A percentile compares a stretch with the other conserved stretches of the same genome.
Evolutionary conservation across 2,797 vertebrate species (phyloP).

Genomic region (Sebastiscus albofasciatus): DNA sequence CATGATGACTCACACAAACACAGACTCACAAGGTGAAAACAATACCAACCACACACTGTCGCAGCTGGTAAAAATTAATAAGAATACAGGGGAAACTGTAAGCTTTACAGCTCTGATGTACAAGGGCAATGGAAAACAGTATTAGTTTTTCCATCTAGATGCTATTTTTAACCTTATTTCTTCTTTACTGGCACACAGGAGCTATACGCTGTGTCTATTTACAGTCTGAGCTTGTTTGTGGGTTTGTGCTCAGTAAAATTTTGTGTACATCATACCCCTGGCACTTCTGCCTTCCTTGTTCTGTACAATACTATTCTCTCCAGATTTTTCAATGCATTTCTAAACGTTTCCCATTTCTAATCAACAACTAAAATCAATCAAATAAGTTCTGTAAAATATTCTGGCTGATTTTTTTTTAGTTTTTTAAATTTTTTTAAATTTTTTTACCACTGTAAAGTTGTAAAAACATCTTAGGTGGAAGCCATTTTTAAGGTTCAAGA

Average conservation of each 20-base stretch:
- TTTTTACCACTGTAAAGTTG: neutral
- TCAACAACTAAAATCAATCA: neutral
- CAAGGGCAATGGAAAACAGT: conserved; percentile 19
- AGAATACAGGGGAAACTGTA: conserved; percentile 27
- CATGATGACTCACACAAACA: neutral
- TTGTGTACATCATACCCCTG: neutral
- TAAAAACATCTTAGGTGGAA: neutral
- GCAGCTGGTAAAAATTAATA: conserved; percentile 32
- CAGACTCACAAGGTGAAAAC: neutral
- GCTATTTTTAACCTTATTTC: neutral
- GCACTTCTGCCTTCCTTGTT: neutral
- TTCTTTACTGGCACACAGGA: neutral
- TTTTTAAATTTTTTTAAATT: too few relatives aligned
- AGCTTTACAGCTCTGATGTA: conserved; percentile 45
- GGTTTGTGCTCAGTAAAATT: neutral
- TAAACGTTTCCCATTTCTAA: neutral
- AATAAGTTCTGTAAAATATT: neutral
- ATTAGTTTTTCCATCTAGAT: conserved; percentile 13
- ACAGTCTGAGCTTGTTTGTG: neutral
- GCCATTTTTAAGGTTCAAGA: neutral
- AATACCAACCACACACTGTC: neutral
- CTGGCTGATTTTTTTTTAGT: neutral
- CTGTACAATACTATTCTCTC: neutral
- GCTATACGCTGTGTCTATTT: neutral
- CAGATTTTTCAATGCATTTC: neutral